Conservation (phyloP, 2,888 invertebrate genomes). For the Bimastos eiseni region DNA sequence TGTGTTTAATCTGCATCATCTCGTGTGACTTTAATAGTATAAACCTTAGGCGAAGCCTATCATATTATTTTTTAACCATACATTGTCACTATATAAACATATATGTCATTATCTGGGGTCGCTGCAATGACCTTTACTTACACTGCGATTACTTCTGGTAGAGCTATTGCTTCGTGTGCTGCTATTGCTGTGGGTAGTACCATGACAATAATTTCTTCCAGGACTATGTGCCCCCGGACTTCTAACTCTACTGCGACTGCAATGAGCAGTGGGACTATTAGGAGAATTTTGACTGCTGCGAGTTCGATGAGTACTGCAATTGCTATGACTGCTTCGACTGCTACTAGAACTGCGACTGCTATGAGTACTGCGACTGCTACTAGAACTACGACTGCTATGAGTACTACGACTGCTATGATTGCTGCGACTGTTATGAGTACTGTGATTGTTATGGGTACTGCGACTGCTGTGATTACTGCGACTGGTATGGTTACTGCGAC, state of each 20-base stretch:
- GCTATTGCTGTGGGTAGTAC: background rate
- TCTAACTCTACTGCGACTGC: background rate
- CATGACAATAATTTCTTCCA: background rate
- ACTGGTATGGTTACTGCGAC: background rate
- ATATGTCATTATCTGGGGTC: too few species aligned
- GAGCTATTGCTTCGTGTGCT: background rate
- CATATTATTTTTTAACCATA: background rate
- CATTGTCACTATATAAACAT: too few species aligned
- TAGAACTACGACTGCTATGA: background rate
- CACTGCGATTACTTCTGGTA: background rate
- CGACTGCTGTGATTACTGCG: background rate
- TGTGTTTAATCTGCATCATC: background rate
- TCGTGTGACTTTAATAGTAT: background rate
- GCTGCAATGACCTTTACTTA: background rate
- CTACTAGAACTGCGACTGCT: too few species aligned
- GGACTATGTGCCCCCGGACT: background rate
- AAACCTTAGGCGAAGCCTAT: background rate
- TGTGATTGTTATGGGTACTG: background rate
- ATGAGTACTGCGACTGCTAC: background rate
- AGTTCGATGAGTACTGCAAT: background rate
- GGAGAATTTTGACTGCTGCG: background rate
- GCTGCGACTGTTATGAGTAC: background rate
- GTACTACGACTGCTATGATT: background rate
- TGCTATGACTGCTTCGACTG: background rate
- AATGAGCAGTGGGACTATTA: background rate